Base-by-base conservation (phyloP, 2,888 invertebrate species). In the Gerosis bhagava region DNA sequence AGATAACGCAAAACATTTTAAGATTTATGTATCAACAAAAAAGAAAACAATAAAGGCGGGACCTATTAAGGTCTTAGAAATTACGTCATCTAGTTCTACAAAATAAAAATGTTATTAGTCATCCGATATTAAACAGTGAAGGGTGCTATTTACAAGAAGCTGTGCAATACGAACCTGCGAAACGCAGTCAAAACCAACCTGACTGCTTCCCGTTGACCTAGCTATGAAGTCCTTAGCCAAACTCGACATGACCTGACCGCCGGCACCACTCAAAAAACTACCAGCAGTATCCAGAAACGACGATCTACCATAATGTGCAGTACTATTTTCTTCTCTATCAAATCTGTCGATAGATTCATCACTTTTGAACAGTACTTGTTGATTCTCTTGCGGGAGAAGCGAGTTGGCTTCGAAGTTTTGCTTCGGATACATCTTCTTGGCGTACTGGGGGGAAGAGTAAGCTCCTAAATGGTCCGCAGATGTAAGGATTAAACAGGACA, bases 161-260 rank as follows among this genome's bases (percentile, higher is more conserved):
- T 51, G 82, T 83, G 83, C 76, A 62, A 69, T 83, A 88, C 88
- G 79, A 83, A 89, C 89, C 88, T 89, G 84, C 63, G 83, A 65
- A 52, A 83, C 74, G 82, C 87, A 87, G 83, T 87, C 87, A 77
- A 83, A 82, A 83, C 84, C 84, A 83, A 89, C 94, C 91, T 94
- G 94, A 73, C 93, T 94, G 69, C 91, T 92, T 51, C 92, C 92
- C 5, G 92, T 90, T 0, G 94, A 93, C 63, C 94, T 90, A 51
- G 92, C 91, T 16, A 94, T 86, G 62, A 94, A 86, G 66, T 94
- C 93, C 67, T 90, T 93, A 2, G 94, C 94, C 53, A 93, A 75
- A 47, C 90, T 90, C 1, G 90, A 82, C 65, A 92, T 71, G 59
- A 92, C 82, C 51, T 91, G 90, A 1, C 90, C 87, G 6, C 89